These are phyloP conservation scores for Aelia acuminata DNA, from an alignment of 2,888 invertebrate genomes.

Conservation along the genomic window DNA sequence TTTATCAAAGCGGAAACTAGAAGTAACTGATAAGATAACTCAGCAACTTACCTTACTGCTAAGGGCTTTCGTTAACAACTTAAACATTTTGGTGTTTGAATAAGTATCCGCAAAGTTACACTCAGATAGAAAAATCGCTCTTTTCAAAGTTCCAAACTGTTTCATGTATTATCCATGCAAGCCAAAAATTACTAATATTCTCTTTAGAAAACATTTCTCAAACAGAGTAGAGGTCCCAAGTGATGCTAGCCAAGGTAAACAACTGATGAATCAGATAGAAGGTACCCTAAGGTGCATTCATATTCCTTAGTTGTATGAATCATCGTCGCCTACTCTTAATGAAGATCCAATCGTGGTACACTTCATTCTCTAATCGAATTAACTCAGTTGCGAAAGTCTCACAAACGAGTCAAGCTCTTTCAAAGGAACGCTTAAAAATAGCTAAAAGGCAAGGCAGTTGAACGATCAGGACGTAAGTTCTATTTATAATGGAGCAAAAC, in stretches of 20 bases:
- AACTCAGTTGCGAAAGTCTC: not conserved
- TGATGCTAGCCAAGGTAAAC: constrained; percentile 53
- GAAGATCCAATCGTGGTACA: constrained; percentile 6
- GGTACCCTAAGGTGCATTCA: constrained; percentile 46
- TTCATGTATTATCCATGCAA: not conserved
- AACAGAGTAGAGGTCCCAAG: not conserved
- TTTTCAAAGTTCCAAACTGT: not conserved
- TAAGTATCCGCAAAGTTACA: not conserved
- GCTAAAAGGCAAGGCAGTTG: not conserved
- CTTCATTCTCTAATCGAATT: constrained; percentile 6
- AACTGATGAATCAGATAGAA: constrained; percentile 54
- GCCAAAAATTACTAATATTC: not conserved
- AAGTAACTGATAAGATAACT: not conserved
- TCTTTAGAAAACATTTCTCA: not conserved
- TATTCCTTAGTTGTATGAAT: constrained; percentile 49
- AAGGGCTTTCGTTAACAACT: constrained; percentile 43
- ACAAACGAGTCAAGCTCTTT: not conserved
- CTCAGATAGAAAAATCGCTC: not conserved
- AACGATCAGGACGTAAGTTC: not conserved
- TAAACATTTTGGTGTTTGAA: constrained; percentile 33
- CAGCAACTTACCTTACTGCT: constrained; percentile 36
- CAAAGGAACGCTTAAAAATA: not conserved
- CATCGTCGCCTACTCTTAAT: constrained; percentile 43
- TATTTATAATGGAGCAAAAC: not conserved
- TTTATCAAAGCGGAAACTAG: not conserved